phyloP scores from a whole-genome alignment of 2,888 invertebrate genomes.

The Cephus rjabovi region DNA sequence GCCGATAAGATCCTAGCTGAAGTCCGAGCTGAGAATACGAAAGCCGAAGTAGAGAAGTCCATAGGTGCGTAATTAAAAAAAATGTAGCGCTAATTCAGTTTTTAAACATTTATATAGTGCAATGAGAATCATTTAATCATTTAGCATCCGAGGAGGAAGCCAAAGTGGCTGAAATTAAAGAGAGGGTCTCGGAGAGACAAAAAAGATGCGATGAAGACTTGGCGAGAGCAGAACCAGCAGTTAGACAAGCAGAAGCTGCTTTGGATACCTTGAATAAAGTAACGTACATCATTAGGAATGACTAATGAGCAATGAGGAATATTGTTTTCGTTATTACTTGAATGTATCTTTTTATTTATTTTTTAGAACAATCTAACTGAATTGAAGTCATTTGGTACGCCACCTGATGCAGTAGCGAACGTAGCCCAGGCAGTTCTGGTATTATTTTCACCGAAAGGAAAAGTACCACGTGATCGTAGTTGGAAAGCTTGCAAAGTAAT shows the following conservation, averaged over 20 bases:
- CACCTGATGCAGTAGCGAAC: slow-evolving; percentile 88
- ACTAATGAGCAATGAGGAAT: too few species aligned
- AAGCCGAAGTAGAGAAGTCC: slow-evolving; percentile 89
- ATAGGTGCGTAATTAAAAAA: slow-evolving; percentile 68
- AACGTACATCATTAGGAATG: not conserved
- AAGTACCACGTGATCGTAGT: slow-evolving; percentile 89
- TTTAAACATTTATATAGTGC: slow-evolving; percentile 2
- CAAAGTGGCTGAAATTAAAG: slow-evolving; percentile 90
- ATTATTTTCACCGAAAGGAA: slow-evolving; percentile 84
- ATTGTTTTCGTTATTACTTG: not conserved
- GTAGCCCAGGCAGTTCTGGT: slow-evolving; percentile 91
- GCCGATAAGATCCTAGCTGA: slow-evolving; percentile 90
- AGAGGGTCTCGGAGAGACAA: slow-evolving; percentile 86
- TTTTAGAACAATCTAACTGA: slow-evolving; percentile 86
- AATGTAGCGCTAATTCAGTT: slow-evolving; percentile 17
- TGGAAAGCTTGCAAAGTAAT: slow-evolving; percentile 93
- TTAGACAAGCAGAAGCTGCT: slow-evolving; percentile 90
- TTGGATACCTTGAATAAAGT: slow-evolving; percentile 91
- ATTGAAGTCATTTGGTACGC: slow-evolving; percentile 92
- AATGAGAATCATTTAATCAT: slow-evolving; percentile 13
- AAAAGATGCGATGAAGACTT: slow-evolving; percentile 90
- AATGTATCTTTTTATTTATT: not conserved
- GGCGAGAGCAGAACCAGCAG: slow-evolving; percentile 90
- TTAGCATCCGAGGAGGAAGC: slow-evolving; percentile 85
- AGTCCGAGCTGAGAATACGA: slow-evolving; percentile 90